These are phyloP conservation scores for Suillia variegata DNA, from an alignment of 2,888 invertebrate species.

Conservation along the genomic window DNA sequence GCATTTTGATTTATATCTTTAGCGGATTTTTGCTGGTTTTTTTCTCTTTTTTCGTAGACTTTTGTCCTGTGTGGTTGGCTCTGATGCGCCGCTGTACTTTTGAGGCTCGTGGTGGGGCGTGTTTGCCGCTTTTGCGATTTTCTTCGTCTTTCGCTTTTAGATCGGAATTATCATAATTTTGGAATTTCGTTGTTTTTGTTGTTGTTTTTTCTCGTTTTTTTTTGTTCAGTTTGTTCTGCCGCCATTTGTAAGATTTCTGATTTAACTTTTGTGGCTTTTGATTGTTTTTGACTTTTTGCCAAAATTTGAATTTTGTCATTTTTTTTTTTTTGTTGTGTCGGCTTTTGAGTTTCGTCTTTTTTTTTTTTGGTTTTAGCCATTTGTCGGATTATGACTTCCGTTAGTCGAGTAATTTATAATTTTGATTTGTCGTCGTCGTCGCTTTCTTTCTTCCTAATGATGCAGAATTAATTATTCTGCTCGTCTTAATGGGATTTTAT, in stretches of 20 bases:
- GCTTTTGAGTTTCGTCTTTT: conserved; percentile 1
- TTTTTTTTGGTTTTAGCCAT: conserved; percentile 40
- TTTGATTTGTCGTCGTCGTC: conserved; percentile 13
- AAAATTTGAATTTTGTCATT: conserved; percentile 11
- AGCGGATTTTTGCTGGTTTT: too few relatives aligned
- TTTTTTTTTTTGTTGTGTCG: conserved; percentile 6
- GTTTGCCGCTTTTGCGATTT: too few relatives aligned
- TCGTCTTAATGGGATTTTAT: too few relatives aligned
- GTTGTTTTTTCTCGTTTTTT: conserved; percentile 17
- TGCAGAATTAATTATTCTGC: not conserved
- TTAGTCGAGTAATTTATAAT: conserved; percentile 48
- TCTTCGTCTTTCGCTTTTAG: conserved; percentile 28
- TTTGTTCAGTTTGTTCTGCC: conserved; percentile 31
- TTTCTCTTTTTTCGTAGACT: too few relatives aligned
- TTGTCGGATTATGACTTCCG: conserved; percentile 52
- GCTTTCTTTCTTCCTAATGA: conserved; percentile 15
- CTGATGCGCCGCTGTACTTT: too few relatives aligned
- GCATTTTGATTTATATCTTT: too few relatives aligned
- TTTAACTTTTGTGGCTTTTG: conserved; percentile 13
- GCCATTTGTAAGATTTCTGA: conserved; percentile 47
- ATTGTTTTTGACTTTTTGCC: conserved; percentile 9
- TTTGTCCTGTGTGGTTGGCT: too few relatives aligned
- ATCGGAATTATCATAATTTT: too few relatives aligned
- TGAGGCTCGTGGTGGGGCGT: too few relatives aligned
- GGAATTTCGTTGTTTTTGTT: too few relatives aligned